Percentiles rank a stretch among this genome's conserved stretches.
Conservation (phyloP, 2,113 vertebrate species). For the Rutilus rutilus region DNA sequence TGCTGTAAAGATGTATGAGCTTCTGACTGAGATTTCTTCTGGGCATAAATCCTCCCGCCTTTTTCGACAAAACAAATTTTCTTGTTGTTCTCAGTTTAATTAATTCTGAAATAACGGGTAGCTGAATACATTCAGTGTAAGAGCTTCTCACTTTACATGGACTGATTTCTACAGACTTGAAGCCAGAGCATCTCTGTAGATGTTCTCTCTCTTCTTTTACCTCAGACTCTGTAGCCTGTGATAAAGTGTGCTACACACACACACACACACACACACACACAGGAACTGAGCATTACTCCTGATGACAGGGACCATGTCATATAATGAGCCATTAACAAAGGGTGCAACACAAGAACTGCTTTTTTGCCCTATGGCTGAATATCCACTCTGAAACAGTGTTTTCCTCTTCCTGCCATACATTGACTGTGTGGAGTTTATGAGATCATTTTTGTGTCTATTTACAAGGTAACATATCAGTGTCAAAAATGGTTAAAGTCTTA, state of each 20-base stretch:
- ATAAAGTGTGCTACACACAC: background rate
- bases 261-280: conserved; percentile 22
- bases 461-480: conserved; percentile 12
- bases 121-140: background rate
- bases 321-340: conserved; percentile 54
- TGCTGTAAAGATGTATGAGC: background rate
- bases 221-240: conserved; percentile 19
- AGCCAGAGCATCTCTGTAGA: conserved; percentile 12
- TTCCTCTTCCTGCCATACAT: conserved; percentile 8
- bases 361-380: conserved; percentile 53
- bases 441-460: background rate
- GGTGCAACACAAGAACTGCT: conserved; percentile 49
- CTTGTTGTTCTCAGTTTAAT: background rate
- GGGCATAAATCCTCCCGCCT: background rate
- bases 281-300: conserved; percentile 40
- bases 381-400: background rate
- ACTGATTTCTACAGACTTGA: background rate
- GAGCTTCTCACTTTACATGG: background rate
- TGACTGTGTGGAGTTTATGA: background rate
- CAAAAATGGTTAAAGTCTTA: background rate
- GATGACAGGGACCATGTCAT: conserved; percentile 53
- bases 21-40: background rate
- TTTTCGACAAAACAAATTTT: too few species aligned
- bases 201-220: conserved; percentile 30
- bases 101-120: background rate